Evolutionary conservation across 2,797 vertebrate genomes (phyloP), one percentile per base, ranked within the genome.

Genomic region (Arctocebus calabarensis): DNA sequence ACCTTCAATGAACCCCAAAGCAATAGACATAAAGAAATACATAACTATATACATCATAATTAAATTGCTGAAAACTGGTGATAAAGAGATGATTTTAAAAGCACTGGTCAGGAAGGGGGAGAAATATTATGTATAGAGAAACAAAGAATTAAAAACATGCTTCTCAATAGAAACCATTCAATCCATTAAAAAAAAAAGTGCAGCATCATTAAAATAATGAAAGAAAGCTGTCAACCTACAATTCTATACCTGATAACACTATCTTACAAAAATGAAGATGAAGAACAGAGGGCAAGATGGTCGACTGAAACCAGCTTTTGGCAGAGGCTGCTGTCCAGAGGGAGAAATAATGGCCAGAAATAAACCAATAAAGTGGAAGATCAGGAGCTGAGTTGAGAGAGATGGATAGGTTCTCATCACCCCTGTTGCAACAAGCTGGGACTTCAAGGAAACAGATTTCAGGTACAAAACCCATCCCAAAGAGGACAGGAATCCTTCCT

Each of bases 101-200:
- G 37, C 32, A 81, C 11, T 20, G 11, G 19, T 11, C 9, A 16
- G 1, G 1, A 4, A 7, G 16, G 17, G 2, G 3, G 6, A 17
- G 29, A 16, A 82, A 71, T 23, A 45, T 71, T 27, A 82, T 20
- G 2, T 57, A 71, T 22, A 82, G 40, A 71, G 52, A 10, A 82
- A 45, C 37, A 71, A 82, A 89, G 45, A 70, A 43, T 71, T n/a
- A 71, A 61, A 29, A 17, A 45, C 32, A 68, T 19, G 66, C 13
- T 68, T 79, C 62, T 79, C 62, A 57, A 25, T 70, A 68, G 48
- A 79, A 89, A 79, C 48, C 68, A 11, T 68, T 66, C 19, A 70
- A 57, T 34, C 34, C 13, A 79, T 37, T n/a, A n/a, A 71, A 73
- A 40, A 59, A 86, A 79, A 37, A 22, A 84, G 14, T 22, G 37